phyloP scores from a whole-genome alignment of 2,888 invertebrate genomes.

The Halictus ligatus region DNA sequence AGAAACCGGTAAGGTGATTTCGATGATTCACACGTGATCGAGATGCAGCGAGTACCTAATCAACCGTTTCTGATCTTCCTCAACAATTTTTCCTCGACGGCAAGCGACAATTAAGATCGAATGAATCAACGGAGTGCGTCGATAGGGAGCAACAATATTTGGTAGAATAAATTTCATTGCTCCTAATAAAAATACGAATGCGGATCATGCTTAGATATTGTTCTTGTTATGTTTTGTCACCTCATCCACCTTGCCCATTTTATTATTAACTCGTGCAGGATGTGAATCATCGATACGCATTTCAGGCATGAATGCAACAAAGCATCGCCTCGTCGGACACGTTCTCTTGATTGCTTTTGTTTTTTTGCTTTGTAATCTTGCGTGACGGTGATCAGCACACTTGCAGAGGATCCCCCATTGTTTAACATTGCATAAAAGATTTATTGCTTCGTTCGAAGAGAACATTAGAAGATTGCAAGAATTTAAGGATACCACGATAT shows the following conservation, averaged over 20 bases:
- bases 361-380: conserved; percentile 9
- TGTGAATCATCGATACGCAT: conserved; percentile 58
- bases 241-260: conserved; percentile 32
- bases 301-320: conserved; percentile 32
- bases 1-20: background rate
- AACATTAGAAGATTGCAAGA: too few relatives aligned
- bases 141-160: background rate
- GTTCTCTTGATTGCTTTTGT: conserved; percentile 9
- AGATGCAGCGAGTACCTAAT: background rate
- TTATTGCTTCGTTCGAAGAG: background rate
- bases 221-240: background rate
- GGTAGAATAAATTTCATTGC: background rate
- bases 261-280: conserved; percentile 58
- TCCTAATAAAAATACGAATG: background rate
- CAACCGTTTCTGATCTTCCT: background rate
- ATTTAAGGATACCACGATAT: too few relatives aligned
- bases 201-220: conserved; percentile 4
- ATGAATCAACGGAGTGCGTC: background rate
- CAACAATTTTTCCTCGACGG: background rate
- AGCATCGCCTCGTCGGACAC: conserved; percentile 32
- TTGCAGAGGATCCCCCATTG: background rate
- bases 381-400: background rate
- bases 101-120: background rate
- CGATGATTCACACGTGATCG: background rate
- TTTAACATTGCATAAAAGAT: background rate